Base-by-base conservation (phyloP, 1,140 invertebrate species). In the Eupeodes corollae region DNA sequence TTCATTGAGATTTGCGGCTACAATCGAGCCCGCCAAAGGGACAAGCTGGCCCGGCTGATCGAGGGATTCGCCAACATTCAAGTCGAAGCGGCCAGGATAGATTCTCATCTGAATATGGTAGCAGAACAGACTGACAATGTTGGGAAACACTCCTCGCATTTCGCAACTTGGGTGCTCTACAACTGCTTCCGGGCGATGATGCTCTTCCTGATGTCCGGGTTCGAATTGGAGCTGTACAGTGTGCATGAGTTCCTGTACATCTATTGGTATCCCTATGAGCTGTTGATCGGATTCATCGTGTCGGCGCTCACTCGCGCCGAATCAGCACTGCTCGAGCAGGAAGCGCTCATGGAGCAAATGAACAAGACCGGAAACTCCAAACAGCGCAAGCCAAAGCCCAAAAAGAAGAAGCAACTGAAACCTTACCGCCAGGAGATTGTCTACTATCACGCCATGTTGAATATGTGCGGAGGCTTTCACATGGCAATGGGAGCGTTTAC, bases 241-340 rank as follows among this genome's bases (percentile, higher is more conserved):
- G 81, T 86, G n/a, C 92, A 96, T 64, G 94, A 98, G 73, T 97
- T 91, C 70, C 84, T 93, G 57, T 98, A 94, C 61, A 86, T 95
- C 52, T 95, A 84, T 73, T 94, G 91, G 91, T 97, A 98, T 70
- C 71, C 97, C 19, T 92, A 92, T 70, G 92, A 98, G 72, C 91
- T 94, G 69, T 72, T 98, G 5, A 96, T 91, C 64, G 88, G 88
- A 10, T 97, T 92, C 88, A 70, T 96, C 26, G 81, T 91, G 3
- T 94, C 91, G 1, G 88, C 92, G 0, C 73, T 97, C 33, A 86
- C 84, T 2, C 75, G 91, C 54, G 93, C 93, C 0, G 90, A 94
- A 59, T 84, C 79, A 16, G 84, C 91, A 54, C 70, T 91, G 26
- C 70, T 81, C 40, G 87, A 89, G 51, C 83, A 88, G 58, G 87